Conservation (phyloP, 2,888 invertebrate species). For the Yponomeuta malinellus region DNA sequence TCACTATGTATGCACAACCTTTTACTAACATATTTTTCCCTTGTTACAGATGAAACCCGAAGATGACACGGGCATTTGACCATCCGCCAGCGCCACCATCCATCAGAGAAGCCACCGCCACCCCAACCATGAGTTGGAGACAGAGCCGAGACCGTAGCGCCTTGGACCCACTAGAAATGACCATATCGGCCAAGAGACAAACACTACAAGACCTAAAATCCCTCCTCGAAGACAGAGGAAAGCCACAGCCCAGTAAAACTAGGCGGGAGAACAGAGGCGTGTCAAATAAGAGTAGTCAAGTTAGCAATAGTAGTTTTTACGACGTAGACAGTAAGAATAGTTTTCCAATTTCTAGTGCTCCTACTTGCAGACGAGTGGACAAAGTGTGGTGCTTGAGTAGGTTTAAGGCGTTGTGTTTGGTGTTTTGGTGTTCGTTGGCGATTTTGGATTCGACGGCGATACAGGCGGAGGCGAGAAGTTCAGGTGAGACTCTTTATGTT, state of each 20-base stretch:
- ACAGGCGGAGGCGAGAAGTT: conserved; percentile 57
- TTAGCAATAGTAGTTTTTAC: conserved; percentile 49
- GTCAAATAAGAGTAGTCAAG: conserved; percentile 24
- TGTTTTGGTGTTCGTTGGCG: conserved; percentile 50
- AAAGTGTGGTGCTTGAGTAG: conserved; percentile 57
- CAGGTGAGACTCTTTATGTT: conserved; percentile 46
- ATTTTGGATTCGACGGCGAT: conserved; percentile 43
- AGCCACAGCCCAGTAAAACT: conserved; percentile 26
- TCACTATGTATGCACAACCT: background rate
- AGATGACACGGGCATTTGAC: conserved; percentile 62
- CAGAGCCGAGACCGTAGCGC: conserved; percentile 23
- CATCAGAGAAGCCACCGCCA: conserved; percentile 27
- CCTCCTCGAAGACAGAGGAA: conserved; percentile 65
- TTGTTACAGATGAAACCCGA: conserved; percentile 62
- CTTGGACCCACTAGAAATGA: conserved; percentile 48
- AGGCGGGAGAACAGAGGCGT: conserved; percentile 26
- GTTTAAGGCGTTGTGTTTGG: conserved; percentile 58
- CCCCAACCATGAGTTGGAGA: conserved; percentile 43
- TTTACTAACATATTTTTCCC: conserved; percentile 19
- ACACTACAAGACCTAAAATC: conserved; percentile 62
- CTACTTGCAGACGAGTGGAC: conserved; percentile 36
- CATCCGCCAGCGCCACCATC: conserved; percentile 29
- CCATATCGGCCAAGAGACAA: conserved; percentile 46
- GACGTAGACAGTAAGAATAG: conserved; percentile 46
- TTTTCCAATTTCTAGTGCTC: conserved; percentile 35